These are phyloP conservation scores for Pseudomugil tenellus DNA, from an alignment of 2,797 vertebrate species.

Conservation along the genomic window DNA sequence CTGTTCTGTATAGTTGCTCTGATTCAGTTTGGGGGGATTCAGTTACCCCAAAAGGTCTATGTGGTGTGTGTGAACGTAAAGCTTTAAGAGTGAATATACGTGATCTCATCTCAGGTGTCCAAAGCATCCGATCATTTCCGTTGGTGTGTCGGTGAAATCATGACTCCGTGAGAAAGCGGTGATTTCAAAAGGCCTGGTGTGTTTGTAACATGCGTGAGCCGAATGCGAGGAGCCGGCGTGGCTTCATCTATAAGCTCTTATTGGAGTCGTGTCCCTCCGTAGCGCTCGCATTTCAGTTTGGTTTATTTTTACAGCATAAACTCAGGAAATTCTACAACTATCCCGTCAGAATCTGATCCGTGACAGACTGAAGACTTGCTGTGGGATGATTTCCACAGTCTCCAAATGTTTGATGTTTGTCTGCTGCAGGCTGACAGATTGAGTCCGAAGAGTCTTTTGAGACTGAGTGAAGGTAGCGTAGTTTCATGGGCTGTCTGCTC, in stretches of 20 bases:
- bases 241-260: constrained; percentile 21
- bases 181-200: constrained; percentile 13
- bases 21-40: too few relatives aligned
- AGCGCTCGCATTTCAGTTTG: background rate
- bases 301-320: background rate
- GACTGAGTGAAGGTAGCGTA: constrained; percentile 6
- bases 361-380: background rate
- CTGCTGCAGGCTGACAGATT: constrained; percentile 8
- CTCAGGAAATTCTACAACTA: constrained; percentile 1
- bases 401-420: constrained; percentile 3
- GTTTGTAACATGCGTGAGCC: constrained; percentile 29
- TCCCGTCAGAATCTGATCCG: background rate
- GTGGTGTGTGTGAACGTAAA: too few relatives aligned
- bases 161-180: constrained; percentile 34
- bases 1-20: too few relatives aligned
- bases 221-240: constrained; percentile 38
- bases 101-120: constrained; percentile 2
- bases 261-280: constrained; percentile 33
- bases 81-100: background rate
- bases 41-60: background rate
- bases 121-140: constrained; percentile 35
- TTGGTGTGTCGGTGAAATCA: constrained; percentile 30
- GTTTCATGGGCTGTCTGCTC: constrained; percentile 35
- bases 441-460: constrained; percentile 29
- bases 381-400: constrained; percentile 3